phyloP scores from a whole-genome alignment of 1,140 invertebrate species.

The Drosophila suzukii region DNA sequence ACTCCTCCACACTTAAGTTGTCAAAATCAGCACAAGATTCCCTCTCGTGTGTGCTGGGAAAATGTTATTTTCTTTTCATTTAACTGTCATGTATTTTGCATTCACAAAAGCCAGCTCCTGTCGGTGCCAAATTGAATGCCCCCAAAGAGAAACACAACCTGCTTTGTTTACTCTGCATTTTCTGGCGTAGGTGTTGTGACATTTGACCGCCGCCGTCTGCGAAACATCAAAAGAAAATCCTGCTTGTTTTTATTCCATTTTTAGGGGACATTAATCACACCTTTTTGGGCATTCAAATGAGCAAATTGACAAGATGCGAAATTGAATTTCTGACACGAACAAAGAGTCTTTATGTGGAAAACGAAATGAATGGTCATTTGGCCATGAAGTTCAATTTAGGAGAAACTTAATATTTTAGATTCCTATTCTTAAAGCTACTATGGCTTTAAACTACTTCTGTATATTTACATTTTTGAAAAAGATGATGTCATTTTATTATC shows the following conservation, averaged over 20 bases:
- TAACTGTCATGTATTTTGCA: conserved; percentile 70
- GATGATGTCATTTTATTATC: too few species aligned
- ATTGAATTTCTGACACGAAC: conserved; percentile 20
- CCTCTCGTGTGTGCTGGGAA: conserved; percentile 12
- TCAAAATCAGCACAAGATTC: conserved; percentile 71
- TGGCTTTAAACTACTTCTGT: too few species aligned
- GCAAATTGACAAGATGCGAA: conserved; percentile 24
- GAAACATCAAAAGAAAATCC: conserved; percentile 47
- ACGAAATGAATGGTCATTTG: background rate
- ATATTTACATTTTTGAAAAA: too few species aligned
- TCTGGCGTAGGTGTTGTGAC: conserved; percentile 59
- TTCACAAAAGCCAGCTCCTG: conserved; percentile 33
- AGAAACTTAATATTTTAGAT: too few species aligned
- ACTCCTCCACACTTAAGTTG: conserved; percentile 66
- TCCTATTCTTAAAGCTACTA: too few species aligned
- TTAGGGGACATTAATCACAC: conserved; percentile 39
- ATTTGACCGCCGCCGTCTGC: conserved; percentile 59
- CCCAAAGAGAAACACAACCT: conserved; percentile 16
- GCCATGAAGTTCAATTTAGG: background rate
- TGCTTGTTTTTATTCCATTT: conserved; percentile 26
- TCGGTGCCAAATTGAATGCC: conserved; percentile 46
- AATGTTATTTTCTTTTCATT: conserved; percentile 72
- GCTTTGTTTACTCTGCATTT: conserved; percentile 33
- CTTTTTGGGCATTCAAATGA: conserved; percentile 34
- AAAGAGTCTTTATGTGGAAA: conserved; percentile 7